Conservation (phyloP, 1,140 invertebrate species). For the Rhagoletis zephyria region DNA sequence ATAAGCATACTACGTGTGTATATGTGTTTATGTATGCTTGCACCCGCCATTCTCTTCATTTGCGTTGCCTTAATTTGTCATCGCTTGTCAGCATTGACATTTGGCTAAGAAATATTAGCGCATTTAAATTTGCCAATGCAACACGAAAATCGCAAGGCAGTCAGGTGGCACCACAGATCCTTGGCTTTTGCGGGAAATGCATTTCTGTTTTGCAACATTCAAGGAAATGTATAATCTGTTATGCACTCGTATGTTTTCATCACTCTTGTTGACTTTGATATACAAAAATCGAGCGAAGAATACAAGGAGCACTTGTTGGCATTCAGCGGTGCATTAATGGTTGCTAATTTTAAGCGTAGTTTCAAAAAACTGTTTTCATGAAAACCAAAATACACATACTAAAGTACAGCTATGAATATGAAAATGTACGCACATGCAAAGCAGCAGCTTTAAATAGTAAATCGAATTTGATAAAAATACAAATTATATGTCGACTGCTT, state of each 20-base stretch:
- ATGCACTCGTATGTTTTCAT: too few relatives aligned
- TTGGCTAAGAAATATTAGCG: constrained; percentile 19
- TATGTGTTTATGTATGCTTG: not conserved
- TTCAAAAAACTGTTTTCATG: too few relatives aligned
- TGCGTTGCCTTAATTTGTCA: constrained; percentile 14
- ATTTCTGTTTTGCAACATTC: not conserved
- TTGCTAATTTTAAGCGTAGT: not conserved
- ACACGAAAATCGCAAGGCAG: not conserved
- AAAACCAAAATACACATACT: too few relatives aligned
- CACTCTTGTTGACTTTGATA: not conserved
- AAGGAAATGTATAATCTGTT: not conserved
- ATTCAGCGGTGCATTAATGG: not conserved
- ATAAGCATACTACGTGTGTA: too few relatives aligned
- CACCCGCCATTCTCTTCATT: not conserved
- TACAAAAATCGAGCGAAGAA: not conserved
- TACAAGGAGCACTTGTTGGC: not conserved
- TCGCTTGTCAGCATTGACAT: constrained; percentile 18
- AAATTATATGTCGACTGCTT: too few relatives aligned
- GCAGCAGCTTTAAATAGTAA: too few relatives aligned
- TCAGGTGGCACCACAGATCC: not conserved
- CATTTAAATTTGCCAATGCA: not conserved
- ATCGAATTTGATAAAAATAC: too few relatives aligned
- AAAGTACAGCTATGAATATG: too few relatives aligned
- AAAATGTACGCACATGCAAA: too few relatives aligned
- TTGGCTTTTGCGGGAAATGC: not conserved